Evolutionary conservation across 2,113 vertebrate species (phyloP), one percentile per base, ranked within the genome.

Genomic region (Charadrius vociferus): DNA sequence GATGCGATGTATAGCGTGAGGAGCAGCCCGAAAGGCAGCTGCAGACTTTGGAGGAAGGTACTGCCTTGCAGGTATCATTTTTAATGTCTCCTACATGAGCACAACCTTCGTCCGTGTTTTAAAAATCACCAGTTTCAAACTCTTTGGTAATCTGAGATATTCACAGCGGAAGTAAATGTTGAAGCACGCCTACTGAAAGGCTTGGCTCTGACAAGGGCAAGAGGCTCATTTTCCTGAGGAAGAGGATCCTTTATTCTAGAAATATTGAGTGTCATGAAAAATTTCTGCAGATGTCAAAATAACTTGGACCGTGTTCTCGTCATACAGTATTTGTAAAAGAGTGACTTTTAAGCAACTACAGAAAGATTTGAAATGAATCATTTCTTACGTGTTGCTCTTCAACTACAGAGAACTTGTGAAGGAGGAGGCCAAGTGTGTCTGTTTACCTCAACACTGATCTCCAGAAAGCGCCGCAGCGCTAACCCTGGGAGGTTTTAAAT

Each of bases 1-100:
- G 21, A 10, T 6, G 17, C 2, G 0, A 45, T 2, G 27, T 11
- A 7, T 20, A 6, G 36, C 3, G 0, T 10, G 73, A 80, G 67
- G 32, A 56, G 55, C 61, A 20, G 20, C 58, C 63, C 15, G 52
- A 23, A 21, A 37, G 43, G 50, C 1, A 1, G 74, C 37, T 58
- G 55, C 36, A 22, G 50, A 52, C 70, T 77, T 3, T 15, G 56
- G 62, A 50, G 67, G 67, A 74, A 67, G 5, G 19, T 14, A 2
- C 8, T 14, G 41, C 37, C 52, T 23, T 49, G 49, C 49, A 23
- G 22, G 22, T 49, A 22, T 22, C 49, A 23, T 22, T 49, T 21
- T 49, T 49, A 49, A 49, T 49, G 49, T 49, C 49, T 49, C 49
- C 49, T 49, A 12, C 49, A 6, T 23, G 11, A 49, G 49, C 49